These are phyloP conservation scores for Drosophila testacea DNA, from an alignment of 2,888 invertebrate species.

Conservation along the genomic window DNA sequence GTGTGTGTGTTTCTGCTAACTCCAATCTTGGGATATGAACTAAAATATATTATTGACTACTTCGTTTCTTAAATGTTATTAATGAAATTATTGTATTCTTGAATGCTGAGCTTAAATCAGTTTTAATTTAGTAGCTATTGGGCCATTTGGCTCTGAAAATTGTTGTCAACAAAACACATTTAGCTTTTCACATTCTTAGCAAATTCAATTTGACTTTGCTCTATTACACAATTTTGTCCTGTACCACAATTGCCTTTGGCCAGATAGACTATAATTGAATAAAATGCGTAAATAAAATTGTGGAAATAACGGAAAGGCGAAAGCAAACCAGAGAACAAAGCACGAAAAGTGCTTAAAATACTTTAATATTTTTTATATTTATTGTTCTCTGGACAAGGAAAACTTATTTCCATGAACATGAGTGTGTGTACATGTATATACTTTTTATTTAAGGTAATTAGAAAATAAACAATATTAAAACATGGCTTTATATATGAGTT, in stretches of 20 bases:
- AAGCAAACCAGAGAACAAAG: conserved; percentile 33
- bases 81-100: conserved; percentile 19
- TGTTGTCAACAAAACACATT: conserved; percentile 25
- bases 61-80: conserved; percentile 14
- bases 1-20: too few relatives aligned
- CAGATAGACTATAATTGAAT: conserved; percentile 62
- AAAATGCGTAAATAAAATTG: conserved; percentile 72
- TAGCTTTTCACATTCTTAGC: conserved; percentile 49
- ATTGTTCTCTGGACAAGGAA: neutral
- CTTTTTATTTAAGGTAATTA: conserved; percentile 6
- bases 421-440: neutral
- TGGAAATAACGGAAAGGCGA: conserved; percentile 37
- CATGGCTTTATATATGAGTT: neutral
- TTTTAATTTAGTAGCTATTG: conserved; percentile 11
- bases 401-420: neutral
- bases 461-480: neutral
- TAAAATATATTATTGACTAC: neutral
- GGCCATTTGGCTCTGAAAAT: conserved; percentile 5
- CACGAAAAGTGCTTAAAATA: conserved; percentile 46
- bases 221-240: conserved; percentile 58
- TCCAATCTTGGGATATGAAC: too few relatives aligned
- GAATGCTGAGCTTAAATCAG: conserved; percentile 19
- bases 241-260: conserved; percentile 49
- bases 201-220: conserved; percentile 68
- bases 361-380: conserved; percentile 1